A percentile compares a stretch with the other conserved stretches of the same genome.
These are phyloP conservation scores for Epirrita christyi DNA, from an alignment of 2,888 invertebrate genomes.

Conservation along the genomic window DNA sequence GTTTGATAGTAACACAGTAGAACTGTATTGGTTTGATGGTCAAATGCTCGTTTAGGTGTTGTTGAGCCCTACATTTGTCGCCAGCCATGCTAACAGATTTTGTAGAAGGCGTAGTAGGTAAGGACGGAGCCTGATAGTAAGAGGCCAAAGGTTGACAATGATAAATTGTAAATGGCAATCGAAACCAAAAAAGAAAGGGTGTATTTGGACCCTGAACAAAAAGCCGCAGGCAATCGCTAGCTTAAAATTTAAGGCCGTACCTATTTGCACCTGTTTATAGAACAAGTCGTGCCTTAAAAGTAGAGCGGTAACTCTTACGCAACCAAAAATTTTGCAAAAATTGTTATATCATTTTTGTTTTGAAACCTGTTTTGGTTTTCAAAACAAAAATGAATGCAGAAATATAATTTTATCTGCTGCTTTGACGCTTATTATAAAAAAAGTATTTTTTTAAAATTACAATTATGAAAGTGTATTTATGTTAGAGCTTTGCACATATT, in stretches of 20 bases:
- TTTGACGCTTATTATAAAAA: conserved; percentile 2
- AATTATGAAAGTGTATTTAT: no score
- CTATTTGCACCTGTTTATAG: conserved; percentile 23
- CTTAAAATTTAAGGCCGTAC: conserved; percentile 4
- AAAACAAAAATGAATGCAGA: conserved; percentile 17
- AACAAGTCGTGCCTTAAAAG: conserved; percentile 29
- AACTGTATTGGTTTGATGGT: no score
- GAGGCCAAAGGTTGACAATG: neutral
- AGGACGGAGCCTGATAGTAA: neutral
- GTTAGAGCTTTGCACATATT: no score
- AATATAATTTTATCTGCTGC: conserved; percentile 6
- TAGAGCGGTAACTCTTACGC: conserved; percentile 28
- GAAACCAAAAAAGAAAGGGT: conserved; percentile 5
- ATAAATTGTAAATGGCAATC: neutral
- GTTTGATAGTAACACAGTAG: no score
- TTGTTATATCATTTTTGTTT: neutral
- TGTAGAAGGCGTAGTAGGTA: no score
- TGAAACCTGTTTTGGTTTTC: conserved; percentile 4
- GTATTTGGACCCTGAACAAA: conserved; percentile 7
- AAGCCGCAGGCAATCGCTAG: conserved; percentile 7
- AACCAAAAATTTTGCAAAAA: conserved; percentile 35
- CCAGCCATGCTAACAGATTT: no score
- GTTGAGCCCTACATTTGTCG: no score
- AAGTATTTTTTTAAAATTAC: no score
- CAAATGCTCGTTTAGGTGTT: no score